Evolutionary conservation across 2,888 invertebrate species (phyloP), one percentile per base, ranked within the genome.

Genomic region (Drosophila tripunctata): DNA sequence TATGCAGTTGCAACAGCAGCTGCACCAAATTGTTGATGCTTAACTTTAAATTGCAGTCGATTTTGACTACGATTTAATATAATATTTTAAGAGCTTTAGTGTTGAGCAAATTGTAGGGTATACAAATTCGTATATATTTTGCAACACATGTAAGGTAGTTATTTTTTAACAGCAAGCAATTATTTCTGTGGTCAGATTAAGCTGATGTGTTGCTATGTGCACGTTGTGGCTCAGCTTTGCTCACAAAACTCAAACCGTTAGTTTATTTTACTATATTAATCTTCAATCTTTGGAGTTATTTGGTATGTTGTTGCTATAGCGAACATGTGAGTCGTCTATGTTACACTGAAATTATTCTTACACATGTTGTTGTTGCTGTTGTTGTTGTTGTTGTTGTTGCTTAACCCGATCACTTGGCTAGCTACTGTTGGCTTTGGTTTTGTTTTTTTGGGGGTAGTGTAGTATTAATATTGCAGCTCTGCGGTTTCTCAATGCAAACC

Each of bases 401-500:
- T 77, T 67, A 73, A 43, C 54, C 40, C 41, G 74, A 66, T 73
- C 77, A 61, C 52, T 60, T 54, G 60, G 75, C 52, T 55, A 64
- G 64, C 69, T 73, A 57, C 74, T 73, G 74, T 62, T 31, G 36
- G 47, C n/a, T n/a, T n/a, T n/a, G n/a, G n/a, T n/a, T n/a, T n/a
- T n/a, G n/a, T n/a, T n/a, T 30, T 36, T 24, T 33, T 54, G 54
- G 47, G 38, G 30, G 50, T 50, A 33, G n/a, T n/a, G n/a, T n/a
- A 27, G 17, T 14, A n/a, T 22, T 72, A 55, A 54, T 43, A 45
- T 22, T 27, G 27, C 5, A 14, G 48, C 41, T 45, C 24, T 52
- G 51, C 36, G 54, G 54, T 74, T 78, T 64, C 69, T 68, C 75
- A 75, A 78, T 78, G 78, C 75, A 78, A 78, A 75, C 78, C 51